phyloP scores from a whole-genome alignment of 2,797 vertebrate genomes.

The Sandelia bainsii region DNA sequence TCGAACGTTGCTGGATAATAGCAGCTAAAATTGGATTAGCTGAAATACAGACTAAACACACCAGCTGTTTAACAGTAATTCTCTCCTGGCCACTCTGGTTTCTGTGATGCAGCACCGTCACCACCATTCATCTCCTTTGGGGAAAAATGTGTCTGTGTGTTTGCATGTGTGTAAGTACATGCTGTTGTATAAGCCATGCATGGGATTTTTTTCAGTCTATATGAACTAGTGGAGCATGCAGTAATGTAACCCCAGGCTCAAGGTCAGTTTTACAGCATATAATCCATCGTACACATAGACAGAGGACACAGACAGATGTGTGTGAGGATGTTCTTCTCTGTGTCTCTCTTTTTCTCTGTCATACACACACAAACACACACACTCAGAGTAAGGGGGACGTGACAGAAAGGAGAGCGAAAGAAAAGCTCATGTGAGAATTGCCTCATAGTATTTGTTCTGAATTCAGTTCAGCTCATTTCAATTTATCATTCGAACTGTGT shows the following conservation, averaged over 20 bases:
- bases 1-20: not conserved
- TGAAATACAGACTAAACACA: conserved; percentile 25
- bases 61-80: conserved; percentile 44
- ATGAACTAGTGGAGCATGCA: conserved; percentile 62
- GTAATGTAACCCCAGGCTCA: conserved; percentile 70
- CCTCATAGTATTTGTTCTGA: not conserved
- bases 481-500: not conserved
- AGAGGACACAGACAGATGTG: conserved; percentile 32
- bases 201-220: conserved; percentile 28
- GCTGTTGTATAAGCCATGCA: conserved; percentile 9
- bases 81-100: conserved; percentile 18
- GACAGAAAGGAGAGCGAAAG: not conserved
- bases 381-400: not conserved
- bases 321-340: not conserved
- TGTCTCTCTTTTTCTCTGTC: not conserved
- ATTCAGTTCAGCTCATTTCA: not conserved
- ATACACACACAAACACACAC: not conserved
- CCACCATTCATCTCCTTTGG: conserved; percentile 37
- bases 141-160: conserved; percentile 16
- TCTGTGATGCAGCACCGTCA: conserved; percentile 20
- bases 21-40: conserved; percentile 25
- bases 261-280: conserved; percentile 48
- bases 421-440: not conserved
- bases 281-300: conserved; percentile 40
- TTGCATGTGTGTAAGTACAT: not conserved